Base-by-base conservation (phyloP, 64 coral and sea anemone species). In the Pocillopora damicornis region DNA sequence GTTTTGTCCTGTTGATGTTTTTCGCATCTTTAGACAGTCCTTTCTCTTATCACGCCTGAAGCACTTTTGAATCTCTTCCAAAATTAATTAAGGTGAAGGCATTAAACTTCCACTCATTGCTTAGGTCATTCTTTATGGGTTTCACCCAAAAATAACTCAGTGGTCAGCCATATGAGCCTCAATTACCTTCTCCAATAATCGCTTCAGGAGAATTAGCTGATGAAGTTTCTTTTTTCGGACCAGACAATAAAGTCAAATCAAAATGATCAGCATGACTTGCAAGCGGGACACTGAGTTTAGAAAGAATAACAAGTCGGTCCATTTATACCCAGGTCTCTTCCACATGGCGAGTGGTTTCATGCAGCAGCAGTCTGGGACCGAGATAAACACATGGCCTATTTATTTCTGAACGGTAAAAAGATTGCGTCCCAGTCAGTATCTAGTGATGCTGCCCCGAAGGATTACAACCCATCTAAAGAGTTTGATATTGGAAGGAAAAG, bases 271-370 rank as follows among this genome's bases (percentile, higher is more conserved):
- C 30, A 30, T 30, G 0, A 51, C 42, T 4, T 51, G 42, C 42
- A 4, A 51, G 7, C 7, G 42, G 42, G 42, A 51, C 42, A 51
- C 42, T 4, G 42, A 51, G 7, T 51, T 4, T 2, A 51, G 42
- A 51, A 51, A 51, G 42, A 51, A 51, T 51, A 51, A 77, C 7
- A 51, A 2, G 18, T 18, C 7, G 18, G 14, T 20, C 18, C 15
- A 42, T n/a, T 18, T 22, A 11, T 7, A 68, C 23, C 18, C 35
- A 88, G 87, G 42, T 5, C 18, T 42, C n/a, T 64, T 7, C 75
- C 87, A 8, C 1, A 68, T 16, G 63, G 25, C 61, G 5, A 13
- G 23, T 88, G 87, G 87, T 59, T 77, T 67, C 87, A 88, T 76
- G 30, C 61, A 1, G 87, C 61, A 8, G 75, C 64, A 5, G 63